Evolutionary conservation across 1,140 invertebrate species (phyloP), one percentile per base, ranked within the genome.

Genomic region (Saccostrea cuccullata): DNA sequence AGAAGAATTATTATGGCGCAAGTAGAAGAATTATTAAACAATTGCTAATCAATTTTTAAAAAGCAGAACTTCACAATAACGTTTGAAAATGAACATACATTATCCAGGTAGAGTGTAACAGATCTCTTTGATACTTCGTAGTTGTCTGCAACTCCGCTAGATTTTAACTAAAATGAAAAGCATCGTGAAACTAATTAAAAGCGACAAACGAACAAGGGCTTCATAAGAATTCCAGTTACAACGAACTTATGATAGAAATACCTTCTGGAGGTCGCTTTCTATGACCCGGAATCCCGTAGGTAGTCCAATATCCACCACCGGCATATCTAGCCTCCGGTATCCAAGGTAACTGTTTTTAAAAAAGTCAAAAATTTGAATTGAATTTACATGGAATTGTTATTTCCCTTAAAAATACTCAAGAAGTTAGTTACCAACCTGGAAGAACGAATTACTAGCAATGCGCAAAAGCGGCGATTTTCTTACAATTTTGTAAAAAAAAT

Each of bases 231-330:
- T 67, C 17, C 23, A 4, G 64, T 67, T 67, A 67, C 23, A 20
- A 20, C 11, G 64, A 23, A 2, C 2, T 4, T 67, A 77, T 30
- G 17, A 36, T 8, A 11, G 8, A 26, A 17, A 47, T 20, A 94
- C 92, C 77, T 87, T 89, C 26, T 90, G 56, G 12, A 95, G 87
- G 89, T 95, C 95, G 5, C 92, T 90, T 56, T 91, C 82, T 13
- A 92, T 84, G 0, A 92, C 90, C 55, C 89, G 85, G 86, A 91
- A 95, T n/a, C 95, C 95, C 23, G 94, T 94, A 82, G 95, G 93
- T 9, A 95, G 87, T 26, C 94, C 94, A 12, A 94, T 92, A 87
- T 95, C 94, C 55, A 95, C 64, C 1, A 95, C 92, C 20, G 92
- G 92, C 95, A 95, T 95, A 2, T 91, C 93, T 40, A 92, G 88